Base-by-base conservation (phyloP, 2,113 vertebrate genomes). In the Eulacestoma nigropectus region DNA sequence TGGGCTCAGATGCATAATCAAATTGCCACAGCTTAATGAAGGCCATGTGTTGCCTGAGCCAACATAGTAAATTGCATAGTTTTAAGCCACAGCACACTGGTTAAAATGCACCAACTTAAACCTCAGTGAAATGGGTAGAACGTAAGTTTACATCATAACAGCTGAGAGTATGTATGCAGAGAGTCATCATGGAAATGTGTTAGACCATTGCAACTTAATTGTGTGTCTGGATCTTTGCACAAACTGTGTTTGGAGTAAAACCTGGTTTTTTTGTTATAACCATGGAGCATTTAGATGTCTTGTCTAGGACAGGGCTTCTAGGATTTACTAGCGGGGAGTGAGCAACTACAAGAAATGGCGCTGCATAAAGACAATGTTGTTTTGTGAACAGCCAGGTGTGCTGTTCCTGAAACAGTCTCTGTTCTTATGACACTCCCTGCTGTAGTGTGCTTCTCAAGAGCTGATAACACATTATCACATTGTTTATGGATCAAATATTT, bases 1-100 rank as follows among this genome's bases (percentile, higher is more conserved):
- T 87, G 77, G 64, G 60, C 77, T 89, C 64, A 89, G 64, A 84
- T 50, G 72, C 25, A 49, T 57, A 69, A 94, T 77, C 63, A 88
- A 53, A 80, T 73, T 85, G 83, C 79, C 89, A 83, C 75, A 95
- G 52, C 67, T 76, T 92, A 90, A 92, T 77, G 55, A 93, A 60
- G 70, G 87, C 80, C 89, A 90, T 13, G 32, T 94, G 87, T 62
- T 89, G 59, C 72, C 89, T 57, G 55, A 94, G 37, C 49, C 86
- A 73, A 52, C 49, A 46, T 8, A 77, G 91, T 41, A 30, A 94
- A 92, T 57, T 90, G 55, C 83, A 56, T 47, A 65, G 41, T 69
- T 95, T 76, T 49, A 90, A 83, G 46, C 56, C 93, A 67, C 59
- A 57, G 63, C 59, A 74, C 44, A 53, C 1, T 15, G 62, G 50